phyloP scores from a whole-genome alignment of 1,140 invertebrate genomes.

The Sarcophaga bullata region DNA sequence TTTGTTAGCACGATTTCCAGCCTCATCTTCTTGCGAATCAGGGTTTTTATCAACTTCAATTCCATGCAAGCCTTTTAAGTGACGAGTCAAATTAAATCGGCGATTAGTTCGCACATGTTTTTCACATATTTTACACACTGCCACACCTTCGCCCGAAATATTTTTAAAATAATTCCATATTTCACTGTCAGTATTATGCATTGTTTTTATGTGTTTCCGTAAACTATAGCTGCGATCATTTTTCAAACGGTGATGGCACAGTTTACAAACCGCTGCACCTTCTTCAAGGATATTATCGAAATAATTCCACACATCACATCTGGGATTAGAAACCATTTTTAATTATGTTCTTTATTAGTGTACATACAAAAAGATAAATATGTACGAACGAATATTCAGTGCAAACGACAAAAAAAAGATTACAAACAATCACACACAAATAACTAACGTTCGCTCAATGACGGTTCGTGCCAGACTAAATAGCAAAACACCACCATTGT shows the following conservation, averaged over 20 bases:
- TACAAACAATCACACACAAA: neutral
- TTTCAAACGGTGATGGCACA: neutral
- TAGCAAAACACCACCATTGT: neutral
- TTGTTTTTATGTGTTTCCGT: neutral
- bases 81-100: constrained; percentile 5
- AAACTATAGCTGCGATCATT: constrained; percentile 18
- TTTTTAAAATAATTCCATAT: constrained; percentile 31
- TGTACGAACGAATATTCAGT: neutral
- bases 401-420: neutral
- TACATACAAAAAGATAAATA: neutral
- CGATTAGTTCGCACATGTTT: constrained; percentile 14
- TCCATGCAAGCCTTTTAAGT: neutral
- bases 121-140: neutral
- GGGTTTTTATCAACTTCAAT: neutral
- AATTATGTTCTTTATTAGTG: neutral
- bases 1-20: neutral
- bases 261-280: neutral
- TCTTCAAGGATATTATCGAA: constrained; percentile 24
- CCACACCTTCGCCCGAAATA: neutral
- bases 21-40: too few species aligned
- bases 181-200: neutral
- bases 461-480: neutral
- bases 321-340: neutral
- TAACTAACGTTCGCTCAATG: neutral
- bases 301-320: constrained; percentile 4